These are phyloP conservation scores for Prosopocoilus inquinatus DNA, from an alignment of 2,888 invertebrate species.

Conservation along the genomic window DNA sequence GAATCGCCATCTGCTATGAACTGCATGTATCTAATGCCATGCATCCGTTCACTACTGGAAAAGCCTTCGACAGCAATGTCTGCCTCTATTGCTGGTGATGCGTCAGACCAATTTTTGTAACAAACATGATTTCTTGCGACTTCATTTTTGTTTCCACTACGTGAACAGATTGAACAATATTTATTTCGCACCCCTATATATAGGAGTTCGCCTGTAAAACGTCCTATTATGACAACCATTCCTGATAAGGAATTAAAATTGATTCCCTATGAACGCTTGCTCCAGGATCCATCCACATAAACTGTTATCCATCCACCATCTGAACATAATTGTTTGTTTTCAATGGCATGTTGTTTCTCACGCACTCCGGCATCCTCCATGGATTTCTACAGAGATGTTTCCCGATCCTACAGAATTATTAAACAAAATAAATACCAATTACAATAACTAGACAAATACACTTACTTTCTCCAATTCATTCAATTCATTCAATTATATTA, in stretches of 20 bases:
- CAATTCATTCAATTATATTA: no score
- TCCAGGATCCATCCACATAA: conserved; percentile 17
- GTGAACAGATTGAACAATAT: conserved; percentile 28
- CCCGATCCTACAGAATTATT: not conserved
- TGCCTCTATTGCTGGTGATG: conserved; percentile 34
- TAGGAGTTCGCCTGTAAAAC: conserved; percentile 16
- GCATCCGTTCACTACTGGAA: conserved; percentile 24
- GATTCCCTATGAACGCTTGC: conserved; percentile 1
- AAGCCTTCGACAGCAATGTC: conserved; percentile 34
- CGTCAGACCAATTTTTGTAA: conserved; percentile 33
- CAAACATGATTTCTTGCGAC: conserved; percentile 26
- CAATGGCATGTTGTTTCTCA: conserved; percentile 9
- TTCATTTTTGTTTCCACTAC: conserved; percentile 17
- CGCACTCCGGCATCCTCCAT: conserved; percentile 2
- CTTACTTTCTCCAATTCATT: not conserved
- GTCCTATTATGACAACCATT: not conserved
- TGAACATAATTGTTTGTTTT: conserved; percentile 5
- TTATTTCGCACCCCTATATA: conserved; percentile 3
- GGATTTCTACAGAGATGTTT: not conserved
- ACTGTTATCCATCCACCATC: conserved; percentile 10
- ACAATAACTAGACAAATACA: not conserved
- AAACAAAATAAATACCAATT: not conserved
- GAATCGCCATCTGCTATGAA: conserved; percentile 39
- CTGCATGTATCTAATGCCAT: conserved; percentile 30
- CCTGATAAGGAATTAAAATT: no score